A percentile compares a stretch with the other conserved stretches of the same genome.
These are phyloP conservation scores for Heliconius himera DNA, from an alignment of 1,140 invertebrate genomes.

Conservation along the genomic window DNA sequence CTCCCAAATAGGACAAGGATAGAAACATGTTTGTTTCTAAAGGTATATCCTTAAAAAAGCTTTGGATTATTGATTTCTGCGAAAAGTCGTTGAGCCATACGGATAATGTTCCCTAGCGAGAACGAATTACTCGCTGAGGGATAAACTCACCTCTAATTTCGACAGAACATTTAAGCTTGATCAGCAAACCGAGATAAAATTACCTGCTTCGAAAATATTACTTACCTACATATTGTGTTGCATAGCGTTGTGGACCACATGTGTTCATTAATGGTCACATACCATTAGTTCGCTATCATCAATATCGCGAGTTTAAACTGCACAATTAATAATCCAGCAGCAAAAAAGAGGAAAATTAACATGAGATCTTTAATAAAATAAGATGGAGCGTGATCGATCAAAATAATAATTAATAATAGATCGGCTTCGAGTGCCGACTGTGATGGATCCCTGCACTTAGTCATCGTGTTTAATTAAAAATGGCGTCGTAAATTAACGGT, in stretches of 20 bases:
- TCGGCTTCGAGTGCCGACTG: conserved; percentile 64
- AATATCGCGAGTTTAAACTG: conserved; percentile 44
- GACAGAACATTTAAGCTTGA: conserved; percentile 61
- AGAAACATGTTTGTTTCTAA: conserved; percentile 69
- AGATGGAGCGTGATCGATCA: conserved; percentile 76
- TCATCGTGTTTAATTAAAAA: conserved; percentile 81
- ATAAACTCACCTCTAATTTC: conserved; percentile 74
- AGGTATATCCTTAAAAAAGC: conserved; percentile 69
- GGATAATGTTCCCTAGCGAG: conserved; percentile 72
- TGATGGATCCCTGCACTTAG: conserved; percentile 76
- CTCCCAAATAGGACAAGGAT: conserved; percentile 51
- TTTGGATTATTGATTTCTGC: conserved; percentile 74
- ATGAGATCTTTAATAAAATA: conserved; percentile 75
- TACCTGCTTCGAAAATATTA: conserved; percentile 52
- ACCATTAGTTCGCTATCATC: conserved; percentile 27
- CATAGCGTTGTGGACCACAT: neutral
- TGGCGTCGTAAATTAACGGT: conserved; percentile 72
- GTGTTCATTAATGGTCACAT: neutral
- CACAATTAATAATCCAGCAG: conserved; percentile 61
- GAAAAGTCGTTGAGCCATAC: conserved; percentile 65
- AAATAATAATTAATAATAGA: conserved; percentile 81
- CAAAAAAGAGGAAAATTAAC: conserved; percentile 59
- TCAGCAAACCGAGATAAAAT: conserved; percentile 63
- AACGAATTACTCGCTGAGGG: conserved; percentile 73
- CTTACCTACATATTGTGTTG: neutral